These are phyloP conservation scores for Bovichtus diacanthus DNA, from an alignment of 2,797 vertebrate species.

Conservation along the genomic window DNA sequence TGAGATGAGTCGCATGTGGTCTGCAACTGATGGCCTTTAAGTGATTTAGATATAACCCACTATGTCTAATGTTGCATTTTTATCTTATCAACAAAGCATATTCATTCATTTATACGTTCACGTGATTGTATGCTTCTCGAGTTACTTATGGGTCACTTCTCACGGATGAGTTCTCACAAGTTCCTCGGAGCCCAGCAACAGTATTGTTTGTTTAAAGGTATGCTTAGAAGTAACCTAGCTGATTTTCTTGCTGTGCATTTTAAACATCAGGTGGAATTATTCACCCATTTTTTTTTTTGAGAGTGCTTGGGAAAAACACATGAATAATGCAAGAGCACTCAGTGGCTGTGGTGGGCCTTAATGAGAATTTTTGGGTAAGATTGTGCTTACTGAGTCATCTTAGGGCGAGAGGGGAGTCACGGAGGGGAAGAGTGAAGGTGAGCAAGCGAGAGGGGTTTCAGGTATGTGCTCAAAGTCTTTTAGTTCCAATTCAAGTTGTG, in stretches of 20 bases:
- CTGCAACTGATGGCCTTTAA: slow-evolving; percentile 31
- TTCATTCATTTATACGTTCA: slow-evolving; percentile 18
- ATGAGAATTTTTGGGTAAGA: slow-evolving; percentile 76
- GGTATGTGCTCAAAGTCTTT: slow-evolving; percentile 51
- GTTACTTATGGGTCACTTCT: slow-evolving; percentile 16
- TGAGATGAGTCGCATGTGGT: slow-evolving; percentile 22
- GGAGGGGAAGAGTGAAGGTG: slow-evolving; percentile 36
- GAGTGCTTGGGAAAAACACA: slow-evolving; percentile 68
- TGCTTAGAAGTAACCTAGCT: slow-evolving; percentile 40
- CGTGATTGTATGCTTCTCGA: not conserved
- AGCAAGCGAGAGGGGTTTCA: slow-evolving; percentile 30
- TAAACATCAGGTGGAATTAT: slow-evolving; percentile 76
- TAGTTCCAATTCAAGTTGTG: slow-evolving; percentile 48
- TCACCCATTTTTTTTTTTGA: slow-evolving; percentile 54
- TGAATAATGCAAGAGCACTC: slow-evolving; percentile 80
- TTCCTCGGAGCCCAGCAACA: not conserved
- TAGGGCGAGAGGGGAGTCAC: slow-evolving; percentile 33
- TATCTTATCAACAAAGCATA: slow-evolving; percentile 6
- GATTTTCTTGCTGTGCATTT: slow-evolving; percentile 67
- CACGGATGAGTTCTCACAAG: not conserved
- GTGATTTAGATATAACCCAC: slow-evolving; percentile 23
- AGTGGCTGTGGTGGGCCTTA: slow-evolving; percentile 68
- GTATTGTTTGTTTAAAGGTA: slow-evolving; percentile 42
- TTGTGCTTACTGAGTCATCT: slow-evolving; percentile 71
- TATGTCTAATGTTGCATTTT: slow-evolving; percentile 29